These are phyloP conservation scores for Brachypodius melanocephalos DNA, from an alignment of 2,113 vertebrate species.

Conservation along the genomic window DNA sequence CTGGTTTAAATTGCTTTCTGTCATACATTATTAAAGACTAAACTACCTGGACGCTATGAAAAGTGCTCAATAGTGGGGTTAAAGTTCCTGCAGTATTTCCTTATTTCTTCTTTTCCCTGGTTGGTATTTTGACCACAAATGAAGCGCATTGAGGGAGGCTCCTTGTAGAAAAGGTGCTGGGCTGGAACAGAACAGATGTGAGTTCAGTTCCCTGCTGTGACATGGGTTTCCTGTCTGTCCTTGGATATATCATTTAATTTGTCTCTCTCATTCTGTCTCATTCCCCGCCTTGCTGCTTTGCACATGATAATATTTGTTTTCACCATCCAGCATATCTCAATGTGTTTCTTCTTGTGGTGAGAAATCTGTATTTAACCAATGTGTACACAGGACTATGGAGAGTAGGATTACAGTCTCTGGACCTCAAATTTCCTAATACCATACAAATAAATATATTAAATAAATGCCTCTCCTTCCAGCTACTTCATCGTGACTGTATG, in stretches of 20 bases:
- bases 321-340: not conserved
- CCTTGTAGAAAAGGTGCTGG: not conserved
- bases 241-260: not conserved
- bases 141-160: not conserved
- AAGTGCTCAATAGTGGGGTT: not conserved
- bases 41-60: not conserved
- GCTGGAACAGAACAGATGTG: conserved; percentile 8
- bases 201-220: not conserved
- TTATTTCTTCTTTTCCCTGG: not conserved
- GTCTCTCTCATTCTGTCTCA: not conserved
- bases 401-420: not conserved
- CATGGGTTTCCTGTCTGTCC: not conserved
- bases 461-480: not conserved
- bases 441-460: not conserved
- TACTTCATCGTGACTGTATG: not conserved
- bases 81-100: not conserved
- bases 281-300: rapidly evolving
- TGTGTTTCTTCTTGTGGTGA: not conserved
- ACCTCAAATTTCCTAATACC: not conserved
- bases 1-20: conserved; percentile 40
- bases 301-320: not conserved
- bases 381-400: not conserved
- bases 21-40: conserved; percentile 39
- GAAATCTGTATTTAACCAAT: not conserved
- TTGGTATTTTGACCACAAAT: not conserved